Percentiles rank a stretch among this genome's conserved stretches.
These are phyloP conservation scores for Drosophila teissieri DNA, from an alignment of 1,140 invertebrate species.

Conservation along the genomic window DNA sequence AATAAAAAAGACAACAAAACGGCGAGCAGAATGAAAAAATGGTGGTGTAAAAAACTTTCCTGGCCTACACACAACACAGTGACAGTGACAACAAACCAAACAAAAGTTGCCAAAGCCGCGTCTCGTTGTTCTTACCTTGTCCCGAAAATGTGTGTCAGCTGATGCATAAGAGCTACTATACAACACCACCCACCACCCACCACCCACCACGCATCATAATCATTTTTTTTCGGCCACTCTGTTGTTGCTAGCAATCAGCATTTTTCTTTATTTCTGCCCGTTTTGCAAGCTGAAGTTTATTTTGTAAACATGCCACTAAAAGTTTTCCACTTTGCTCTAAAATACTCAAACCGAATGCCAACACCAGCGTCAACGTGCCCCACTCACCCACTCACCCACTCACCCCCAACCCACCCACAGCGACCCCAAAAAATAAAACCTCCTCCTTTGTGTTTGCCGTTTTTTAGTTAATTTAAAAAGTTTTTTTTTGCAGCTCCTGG, in stretches of 20 bases:
- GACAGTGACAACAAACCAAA: slow-evolving; percentile 78
- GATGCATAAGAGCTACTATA: slow-evolving; percentile 36
- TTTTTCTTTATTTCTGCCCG: slow-evolving; percentile 69
- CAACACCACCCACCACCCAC: neutral
- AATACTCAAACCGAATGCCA: slow-evolving; percentile 82
- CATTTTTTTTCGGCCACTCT: slow-evolving; percentile 49
- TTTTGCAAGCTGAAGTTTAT: slow-evolving; percentile 81
- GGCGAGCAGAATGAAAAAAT: slow-evolving; percentile 20
- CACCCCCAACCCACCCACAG: neutral
- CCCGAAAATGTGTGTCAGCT: slow-evolving; percentile 72
- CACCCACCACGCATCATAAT: slow-evolving; percentile 65
- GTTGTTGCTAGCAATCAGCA: slow-evolving; percentile 68
- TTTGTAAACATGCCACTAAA: slow-evolving; percentile 83
- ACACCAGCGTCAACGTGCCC: slow-evolving; percentile 73
- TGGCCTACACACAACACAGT: slow-evolving; percentile 57
- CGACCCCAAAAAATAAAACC: neutral
- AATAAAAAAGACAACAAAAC: neutral
- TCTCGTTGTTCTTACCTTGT: slow-evolving; percentile 65
- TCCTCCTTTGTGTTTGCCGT: slow-evolving; percentile 42
- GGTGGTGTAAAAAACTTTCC: slow-evolving; percentile 47
- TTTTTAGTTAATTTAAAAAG: slow-evolving; percentile 83
- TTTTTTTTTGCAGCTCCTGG: slow-evolving; percentile 55
- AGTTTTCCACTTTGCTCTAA: slow-evolving; percentile 83
- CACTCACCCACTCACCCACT: neutral
- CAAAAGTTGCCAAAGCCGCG: slow-evolving; percentile 60